Conservation (phyloP, 1,140 invertebrate genomes). For the Campoletis sonorensis region DNA sequence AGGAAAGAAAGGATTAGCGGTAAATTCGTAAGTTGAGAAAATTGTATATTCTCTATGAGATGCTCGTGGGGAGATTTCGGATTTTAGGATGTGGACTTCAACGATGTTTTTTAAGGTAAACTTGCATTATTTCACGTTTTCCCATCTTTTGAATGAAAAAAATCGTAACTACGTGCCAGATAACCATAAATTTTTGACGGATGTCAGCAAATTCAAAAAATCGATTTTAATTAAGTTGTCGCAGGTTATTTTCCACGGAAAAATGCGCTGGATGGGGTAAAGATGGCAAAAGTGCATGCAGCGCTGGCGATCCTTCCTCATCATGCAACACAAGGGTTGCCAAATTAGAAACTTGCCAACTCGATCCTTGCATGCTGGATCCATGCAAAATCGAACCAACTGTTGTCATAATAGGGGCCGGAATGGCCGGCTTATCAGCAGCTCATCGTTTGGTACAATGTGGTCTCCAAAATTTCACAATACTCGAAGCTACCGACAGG, state of each 20-base stretch:
- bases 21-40: slow-evolving; percentile 62
- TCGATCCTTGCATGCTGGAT: slow-evolving; percentile 76
- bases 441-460: slow-evolving; percentile 83
- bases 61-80: slow-evolving; percentile 62
- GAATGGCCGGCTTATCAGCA: slow-evolving; percentile 86
- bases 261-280: slow-evolving; percentile 53
- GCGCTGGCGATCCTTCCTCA: neutral
- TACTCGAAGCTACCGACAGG: slow-evolving; percentile 86
- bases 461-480: slow-evolving; percentile 82
- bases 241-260: slow-evolving; percentile 61
- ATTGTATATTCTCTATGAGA: slow-evolving; percentile 62
- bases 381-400: slow-evolving; percentile 80
- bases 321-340: slow-evolving; percentile 56
- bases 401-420: slow-evolving; percentile 85
- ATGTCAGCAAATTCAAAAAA: neutral
- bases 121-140: neutral
- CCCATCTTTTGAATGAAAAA: neutral
- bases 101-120: slow-evolving; percentile 58
- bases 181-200: slow-evolving; percentile 8
- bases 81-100: slow-evolving; percentile 51
- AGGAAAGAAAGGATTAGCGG: slow-evolving; percentile 37
- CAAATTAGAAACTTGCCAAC: slow-evolving; percentile 64
- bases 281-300: slow-evolving; percentile 4
- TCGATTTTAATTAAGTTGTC: slow-evolving; percentile 31
- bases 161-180: neutral